A percentile compares a stretch with the other conserved stretches of the same genome.
phyloP scores from a whole-genome alignment of 2,888 invertebrate genomes.

The Ligdia adustata region DNA sequence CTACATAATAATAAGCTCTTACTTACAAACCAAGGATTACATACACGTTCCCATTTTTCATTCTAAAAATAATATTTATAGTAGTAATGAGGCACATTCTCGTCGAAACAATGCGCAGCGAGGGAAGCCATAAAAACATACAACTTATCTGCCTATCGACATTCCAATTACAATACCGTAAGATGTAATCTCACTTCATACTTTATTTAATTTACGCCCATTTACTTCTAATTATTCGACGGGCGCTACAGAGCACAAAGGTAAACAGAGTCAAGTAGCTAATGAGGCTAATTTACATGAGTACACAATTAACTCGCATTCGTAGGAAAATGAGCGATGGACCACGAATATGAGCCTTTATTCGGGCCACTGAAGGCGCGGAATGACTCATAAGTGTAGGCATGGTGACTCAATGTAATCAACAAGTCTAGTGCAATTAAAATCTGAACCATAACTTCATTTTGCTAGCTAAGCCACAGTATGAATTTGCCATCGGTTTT shows the following conservation, averaged over 20 bases:
- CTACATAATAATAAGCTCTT: not conserved
- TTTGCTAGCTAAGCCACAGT: too few relatives aligned
- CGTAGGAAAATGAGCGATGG: constrained; percentile 57
- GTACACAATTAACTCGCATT: constrained; percentile 59
- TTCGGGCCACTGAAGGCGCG: constrained; percentile 21
- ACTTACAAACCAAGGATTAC: not conserved
- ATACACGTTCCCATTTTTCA: constrained; percentile 9
- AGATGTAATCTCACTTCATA: constrained; percentile 34
- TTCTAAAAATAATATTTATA: constrained; percentile 10
- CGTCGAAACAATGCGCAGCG: constrained; percentile 14
- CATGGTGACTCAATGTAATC: too few relatives aligned
- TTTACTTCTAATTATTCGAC: constrained; percentile 46
- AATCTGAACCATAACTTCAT: too few relatives aligned
- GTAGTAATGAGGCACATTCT: constrained; percentile 17
- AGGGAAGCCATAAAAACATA: constrained; percentile 17
- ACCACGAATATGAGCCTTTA: constrained; percentile 52
- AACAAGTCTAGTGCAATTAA: too few relatives aligned
- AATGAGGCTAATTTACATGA: constrained; percentile 75
- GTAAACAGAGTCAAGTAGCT: constrained; percentile 63
- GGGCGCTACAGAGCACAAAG: constrained; percentile 45
- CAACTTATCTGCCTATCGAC: constrained; percentile 30
- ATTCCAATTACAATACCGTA: constrained; percentile 33
- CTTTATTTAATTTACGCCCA: constrained; percentile 40
- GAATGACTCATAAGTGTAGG: too few relatives aligned
- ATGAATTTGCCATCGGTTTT: too few relatives aligned